Evolutionary conservation across 2,797 vertebrate genomes (phyloP).

Genomic region (Hypotaenidia philippensis): DNA sequence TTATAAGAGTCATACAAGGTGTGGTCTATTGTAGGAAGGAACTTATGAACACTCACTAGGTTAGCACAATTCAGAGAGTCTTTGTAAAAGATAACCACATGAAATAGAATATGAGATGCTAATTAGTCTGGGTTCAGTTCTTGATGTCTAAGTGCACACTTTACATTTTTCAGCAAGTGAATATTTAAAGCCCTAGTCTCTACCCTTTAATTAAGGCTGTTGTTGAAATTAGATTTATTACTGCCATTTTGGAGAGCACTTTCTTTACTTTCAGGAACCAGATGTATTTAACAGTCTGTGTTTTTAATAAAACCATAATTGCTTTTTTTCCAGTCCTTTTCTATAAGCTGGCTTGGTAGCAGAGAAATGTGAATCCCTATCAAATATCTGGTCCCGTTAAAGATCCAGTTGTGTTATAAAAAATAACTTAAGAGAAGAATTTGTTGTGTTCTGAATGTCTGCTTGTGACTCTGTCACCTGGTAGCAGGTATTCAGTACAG

Average conservation of each 20-base stretch:
- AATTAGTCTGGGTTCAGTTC: constrained; percentile 3
- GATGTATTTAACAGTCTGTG: constrained; percentile 72
- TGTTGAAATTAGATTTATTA: constrained; percentile 74
- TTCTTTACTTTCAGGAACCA: constrained; percentile 71
- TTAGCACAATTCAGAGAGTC: neutral
- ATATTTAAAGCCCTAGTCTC: constrained; percentile 51
- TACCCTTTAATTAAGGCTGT: constrained; percentile 75
- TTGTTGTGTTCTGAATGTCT: neutral
- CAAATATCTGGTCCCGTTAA: neutral
- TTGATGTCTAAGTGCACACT: neutral
- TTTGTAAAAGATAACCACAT: neutral
- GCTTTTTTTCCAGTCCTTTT: constrained; percentile 44
- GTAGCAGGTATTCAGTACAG: neutral
- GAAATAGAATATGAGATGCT: neutral
- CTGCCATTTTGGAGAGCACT: constrained; percentile 65
- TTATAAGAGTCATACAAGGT: neutral
- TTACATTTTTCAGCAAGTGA: constrained; percentile 21
- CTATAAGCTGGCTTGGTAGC: constrained; percentile 13
- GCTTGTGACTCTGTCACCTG: neutral
- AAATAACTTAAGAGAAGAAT: neutral
- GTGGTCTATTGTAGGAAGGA: neutral
- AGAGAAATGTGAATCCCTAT: constrained; percentile 28
- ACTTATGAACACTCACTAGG: neutral
- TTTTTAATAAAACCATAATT: constrained; percentile 76
- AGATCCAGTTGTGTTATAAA: constrained; percentile 9